phyloP scores from a whole-genome alignment of 2,797 vertebrate genomes.

The Tragopan temminckii region DNA sequence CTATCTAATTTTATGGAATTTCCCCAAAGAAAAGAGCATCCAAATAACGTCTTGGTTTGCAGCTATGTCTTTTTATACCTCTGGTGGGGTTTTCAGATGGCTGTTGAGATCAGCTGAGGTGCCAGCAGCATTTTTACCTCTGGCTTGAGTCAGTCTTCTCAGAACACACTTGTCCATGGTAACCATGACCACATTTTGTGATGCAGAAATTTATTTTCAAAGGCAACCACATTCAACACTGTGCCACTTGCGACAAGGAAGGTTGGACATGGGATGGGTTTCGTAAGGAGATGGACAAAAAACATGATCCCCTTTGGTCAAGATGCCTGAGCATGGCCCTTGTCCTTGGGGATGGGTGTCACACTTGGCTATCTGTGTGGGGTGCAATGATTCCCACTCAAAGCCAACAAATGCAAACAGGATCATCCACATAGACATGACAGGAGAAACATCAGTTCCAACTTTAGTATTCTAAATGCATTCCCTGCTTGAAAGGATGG shows the following conservation, averaged over 20 bases:
- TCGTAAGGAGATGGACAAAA: neutral
- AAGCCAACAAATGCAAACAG: neutral
- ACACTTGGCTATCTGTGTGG: neutral
- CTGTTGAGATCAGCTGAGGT: neutral
- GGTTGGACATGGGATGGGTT: neutral
- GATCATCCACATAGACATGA: neutral
- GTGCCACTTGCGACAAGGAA: neutral
- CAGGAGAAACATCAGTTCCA: neutral
- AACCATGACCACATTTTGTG: neutral
- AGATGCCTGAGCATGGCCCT: neutral
- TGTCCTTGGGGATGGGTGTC: neutral
- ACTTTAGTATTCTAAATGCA: too few species aligned
- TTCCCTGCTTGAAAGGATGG: neutral
- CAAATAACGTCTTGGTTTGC: neutral
- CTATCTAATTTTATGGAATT: neutral
- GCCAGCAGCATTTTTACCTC: neutral
- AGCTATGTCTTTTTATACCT: neutral
- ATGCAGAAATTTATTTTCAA: neutral
- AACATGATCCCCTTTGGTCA: fast-evolving
- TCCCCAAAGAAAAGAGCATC: neutral
- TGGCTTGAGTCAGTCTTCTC: neutral
- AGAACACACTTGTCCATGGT: neutral
- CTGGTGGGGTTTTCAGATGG: neutral
- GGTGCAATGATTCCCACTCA: neutral
- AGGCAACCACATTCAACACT: fast-evolving